Evolutionary conservation across 2,113 vertebrate genomes (phyloP), one percentile per base, ranked within the genome.

Genomic region (Telmatochromis bifrenatus): DNA sequence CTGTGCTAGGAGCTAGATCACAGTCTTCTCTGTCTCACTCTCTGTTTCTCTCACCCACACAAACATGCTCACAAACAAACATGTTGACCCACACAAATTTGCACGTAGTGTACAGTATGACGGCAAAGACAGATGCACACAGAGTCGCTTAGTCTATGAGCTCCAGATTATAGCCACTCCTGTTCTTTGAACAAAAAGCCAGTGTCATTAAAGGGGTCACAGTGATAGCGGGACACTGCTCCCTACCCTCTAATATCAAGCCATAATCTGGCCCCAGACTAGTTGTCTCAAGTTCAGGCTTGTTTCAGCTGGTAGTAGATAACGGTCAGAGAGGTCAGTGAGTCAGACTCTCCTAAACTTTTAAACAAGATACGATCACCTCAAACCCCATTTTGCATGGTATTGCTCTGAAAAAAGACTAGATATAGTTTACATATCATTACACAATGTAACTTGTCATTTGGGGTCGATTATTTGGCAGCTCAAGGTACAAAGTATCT

Each of bases 11-110:
- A 93, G 75, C 87, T 54, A 84, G 89, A 92, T 94, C 93, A 92
- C 68, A 91, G 87, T 73, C 90, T 90, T 85, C 82, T 91, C 91
- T 92, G 80, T 15, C 89, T 91, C 90, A 51, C 88, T 89, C 84
- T 87, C 62, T 85, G 81, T 83, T 79, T 84, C 47, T 77, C 37
- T 86, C 60, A 55, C 87, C 62, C 79, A 51, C 90, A 89, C 85
- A 88, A 89, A 91, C 88, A 88, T 53, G 60, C 75, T 92, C 33
- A 39, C 92, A 94, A 93, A 95, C 94, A 94, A 95, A 92, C 91
- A 91, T 77, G 60, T 51, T 58, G 87, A 85, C 89, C 79, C 86
- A 68, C 79, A 84, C 65, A 21, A 80, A 84, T 73, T 37, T 85
- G 91, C 56, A 90, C 79, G 85, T 39, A 39, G 56, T 56, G 47